Evolutionary conservation across 2,888 invertebrate genomes (phyloP).

Genomic region (Gasteruption jaculator): DNA sequence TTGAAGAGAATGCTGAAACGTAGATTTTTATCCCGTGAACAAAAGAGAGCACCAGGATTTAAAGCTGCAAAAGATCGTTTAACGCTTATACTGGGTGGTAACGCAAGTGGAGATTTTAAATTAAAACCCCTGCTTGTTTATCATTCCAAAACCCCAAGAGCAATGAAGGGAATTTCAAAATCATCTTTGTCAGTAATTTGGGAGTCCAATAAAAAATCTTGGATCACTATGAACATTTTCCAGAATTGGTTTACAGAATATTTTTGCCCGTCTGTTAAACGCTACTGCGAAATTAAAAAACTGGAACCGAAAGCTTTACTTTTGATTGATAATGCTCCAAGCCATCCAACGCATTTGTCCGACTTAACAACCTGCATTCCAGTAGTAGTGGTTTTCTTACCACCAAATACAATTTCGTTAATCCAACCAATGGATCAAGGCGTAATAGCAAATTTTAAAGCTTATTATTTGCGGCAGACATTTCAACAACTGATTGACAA

Average conservation of each 20-base stretch:
- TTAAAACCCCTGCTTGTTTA: slow-evolving; percentile 20
- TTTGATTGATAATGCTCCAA: slow-evolving; percentile 26
- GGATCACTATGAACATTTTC: slow-evolving; percentile 18
- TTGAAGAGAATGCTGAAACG: slow-evolving; percentile 25
- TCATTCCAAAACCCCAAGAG: slow-evolving; percentile 21
- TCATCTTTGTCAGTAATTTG: slow-evolving; percentile 13
- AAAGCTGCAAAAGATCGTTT: slow-evolving; percentile 22
- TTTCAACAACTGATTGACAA: slow-evolving; percentile 14
- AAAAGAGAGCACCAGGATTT: slow-evolving; percentile 17
- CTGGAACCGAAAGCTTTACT: slow-evolving; percentile 23
- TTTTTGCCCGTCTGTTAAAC: slow-evolving; percentile 24
- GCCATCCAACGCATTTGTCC: slow-evolving; percentile 20
- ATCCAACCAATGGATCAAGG: slow-evolving; percentile 29
- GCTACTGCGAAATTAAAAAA: slow-evolving; percentile 15
- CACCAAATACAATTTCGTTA: slow-evolving; percentile 27
- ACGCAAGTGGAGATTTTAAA: slow-evolving; percentile 12
- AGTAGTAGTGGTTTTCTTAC: slow-evolving; percentile 19
- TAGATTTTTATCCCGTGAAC: slow-evolving; percentile 18
- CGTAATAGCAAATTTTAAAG: slow-evolving; percentile 28
- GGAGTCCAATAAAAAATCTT: slow-evolving; percentile 17
- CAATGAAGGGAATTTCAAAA: slow-evolving; percentile 14
- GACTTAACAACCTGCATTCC: slow-evolving; percentile 15
- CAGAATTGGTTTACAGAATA: slow-evolving; percentile 23
- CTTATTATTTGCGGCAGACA: slow-evolving; percentile 22
- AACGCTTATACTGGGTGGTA: slow-evolving; percentile 12